Evolutionary conservation across 2,113 vertebrate species (phyloP).

Genomic region (Megaleporinus macrocephalus): DNA sequence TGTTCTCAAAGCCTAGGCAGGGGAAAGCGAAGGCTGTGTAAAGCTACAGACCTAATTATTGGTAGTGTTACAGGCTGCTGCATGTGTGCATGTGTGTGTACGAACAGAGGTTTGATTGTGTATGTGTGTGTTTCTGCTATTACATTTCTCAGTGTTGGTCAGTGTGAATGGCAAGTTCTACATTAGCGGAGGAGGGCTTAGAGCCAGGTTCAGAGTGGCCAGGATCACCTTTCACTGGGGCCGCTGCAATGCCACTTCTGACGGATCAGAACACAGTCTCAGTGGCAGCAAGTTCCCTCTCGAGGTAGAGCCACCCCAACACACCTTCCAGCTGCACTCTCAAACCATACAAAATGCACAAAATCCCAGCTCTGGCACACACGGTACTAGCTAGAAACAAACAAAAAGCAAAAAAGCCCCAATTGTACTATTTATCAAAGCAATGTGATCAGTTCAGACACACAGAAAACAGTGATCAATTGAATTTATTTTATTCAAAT

Average conservation of each 20-base stretch:
- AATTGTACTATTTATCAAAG: no score
- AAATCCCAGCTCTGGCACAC: no score
- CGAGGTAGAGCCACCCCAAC: conserved; percentile 78
- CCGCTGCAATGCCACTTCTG: conserved; percentile 89
- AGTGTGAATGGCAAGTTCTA: conserved; percentile 87
- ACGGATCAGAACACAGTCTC: conserved; percentile 94
- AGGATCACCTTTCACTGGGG: conserved; percentile 95
- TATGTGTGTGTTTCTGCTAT: conserved; percentile 14
- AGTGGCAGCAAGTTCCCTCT: conserved; percentile 92
- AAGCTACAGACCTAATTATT: neutral
- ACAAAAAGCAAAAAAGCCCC: no score
- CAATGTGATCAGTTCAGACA: no score
- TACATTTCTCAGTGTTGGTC: conserved; percentile 82
- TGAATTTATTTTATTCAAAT: no score
- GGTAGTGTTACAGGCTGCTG: neutral
- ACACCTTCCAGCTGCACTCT: neutral
- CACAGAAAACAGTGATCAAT: no score
- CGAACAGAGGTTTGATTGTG: neutral
- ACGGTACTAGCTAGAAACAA: no score
- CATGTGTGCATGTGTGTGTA: conserved; percentile 11
- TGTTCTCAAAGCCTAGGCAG: neutral
- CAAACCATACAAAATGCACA: neutral
- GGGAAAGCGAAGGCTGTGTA: neutral
- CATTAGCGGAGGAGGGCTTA: conserved; percentile 89
- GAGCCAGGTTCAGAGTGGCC: conserved; percentile 84